These are phyloP conservation scores for Lymantria dispar DNA, from an alignment of 2,888 invertebrate genomes.

Conservation along the genomic window DNA sequence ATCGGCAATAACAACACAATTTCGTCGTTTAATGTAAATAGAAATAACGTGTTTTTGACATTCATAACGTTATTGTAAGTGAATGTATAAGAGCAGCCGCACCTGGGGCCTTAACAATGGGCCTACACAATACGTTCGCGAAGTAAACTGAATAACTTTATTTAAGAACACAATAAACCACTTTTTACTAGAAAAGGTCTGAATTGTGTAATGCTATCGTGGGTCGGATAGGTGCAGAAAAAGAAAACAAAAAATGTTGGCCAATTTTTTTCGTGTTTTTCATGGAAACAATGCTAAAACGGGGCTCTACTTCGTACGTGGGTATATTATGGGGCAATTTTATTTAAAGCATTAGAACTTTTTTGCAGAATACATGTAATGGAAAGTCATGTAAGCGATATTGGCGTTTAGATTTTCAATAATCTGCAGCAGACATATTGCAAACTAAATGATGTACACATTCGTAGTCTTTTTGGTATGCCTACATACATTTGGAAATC, in stretches of 20 bases:
- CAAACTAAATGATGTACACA: no score
- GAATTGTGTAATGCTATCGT: constrained; percentile 57
- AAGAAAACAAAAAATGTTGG: constrained; percentile 23
- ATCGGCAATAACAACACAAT: constrained; percentile 54
- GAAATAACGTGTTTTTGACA: constrained; percentile 74
- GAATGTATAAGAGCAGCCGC: constrained; percentile 58
- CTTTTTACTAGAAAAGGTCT: constrained; percentile 70
- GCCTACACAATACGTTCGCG: constrained; percentile 62
- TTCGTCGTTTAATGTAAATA: constrained; percentile 58
- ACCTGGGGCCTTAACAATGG: constrained; percentile 70
- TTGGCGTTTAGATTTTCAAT: no score
- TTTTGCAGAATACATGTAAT: no score
- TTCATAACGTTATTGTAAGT: constrained; percentile 70
- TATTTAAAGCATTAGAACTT: neutral
- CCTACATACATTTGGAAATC: no score
- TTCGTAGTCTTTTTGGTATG: no score
- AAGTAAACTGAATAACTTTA: constrained; percentile 78
- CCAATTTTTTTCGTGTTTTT: constrained; percentile 15
- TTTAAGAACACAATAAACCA: constrained; percentile 80
- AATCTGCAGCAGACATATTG: no score
- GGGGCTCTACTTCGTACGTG: neutral
- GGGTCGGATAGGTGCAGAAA: constrained; percentile 49
- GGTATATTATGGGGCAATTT: constrained; percentile 1
- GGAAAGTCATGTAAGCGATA: no score
- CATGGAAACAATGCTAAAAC: constrained; percentile 8